Evolutionary conservation across 2,113 vertebrate genomes (phyloP).

Genomic region (Zonotrichia leucophrys): DNA sequence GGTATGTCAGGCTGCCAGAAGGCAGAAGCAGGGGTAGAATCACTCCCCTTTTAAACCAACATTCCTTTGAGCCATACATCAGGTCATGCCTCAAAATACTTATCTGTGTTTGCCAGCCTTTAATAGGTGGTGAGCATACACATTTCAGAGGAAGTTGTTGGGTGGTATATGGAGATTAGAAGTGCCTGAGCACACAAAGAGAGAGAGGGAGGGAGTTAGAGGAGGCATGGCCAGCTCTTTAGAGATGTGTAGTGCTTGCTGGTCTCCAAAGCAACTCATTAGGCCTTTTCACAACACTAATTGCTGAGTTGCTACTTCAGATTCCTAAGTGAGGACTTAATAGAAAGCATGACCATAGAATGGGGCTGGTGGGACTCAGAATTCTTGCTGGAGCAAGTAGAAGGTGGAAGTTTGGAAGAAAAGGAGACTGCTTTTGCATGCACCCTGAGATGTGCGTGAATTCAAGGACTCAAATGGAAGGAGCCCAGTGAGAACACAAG

Average conservation of each 20-base stretch:
- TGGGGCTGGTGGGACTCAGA: neutral
- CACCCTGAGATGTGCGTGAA: neutral
- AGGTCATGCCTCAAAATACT: neutral
- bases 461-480: neutral
- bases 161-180: neutral
- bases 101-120: neutral
- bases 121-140: neutral
- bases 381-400: neutral
- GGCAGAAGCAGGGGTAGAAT: neutral
- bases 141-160: neutral
- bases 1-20: neutral
- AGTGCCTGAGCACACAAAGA: neutral
- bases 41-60: neutral
- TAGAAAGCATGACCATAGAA: neutral
- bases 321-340: neutral
- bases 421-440: neutral
- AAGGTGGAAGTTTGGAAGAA: neutral
- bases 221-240: neutral
- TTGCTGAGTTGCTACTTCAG: neutral
- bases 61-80: neutral
- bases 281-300: neutral
- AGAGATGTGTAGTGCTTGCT: neutral
- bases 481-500: neutral
- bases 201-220: neutral
- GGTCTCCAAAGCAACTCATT: neutral